Percentiles rank a stretch among this genome's conserved stretches.
phyloP scores from a whole-genome alignment of 1,140 invertebrate genomes.

The Melitaea cinxia region DNA sequence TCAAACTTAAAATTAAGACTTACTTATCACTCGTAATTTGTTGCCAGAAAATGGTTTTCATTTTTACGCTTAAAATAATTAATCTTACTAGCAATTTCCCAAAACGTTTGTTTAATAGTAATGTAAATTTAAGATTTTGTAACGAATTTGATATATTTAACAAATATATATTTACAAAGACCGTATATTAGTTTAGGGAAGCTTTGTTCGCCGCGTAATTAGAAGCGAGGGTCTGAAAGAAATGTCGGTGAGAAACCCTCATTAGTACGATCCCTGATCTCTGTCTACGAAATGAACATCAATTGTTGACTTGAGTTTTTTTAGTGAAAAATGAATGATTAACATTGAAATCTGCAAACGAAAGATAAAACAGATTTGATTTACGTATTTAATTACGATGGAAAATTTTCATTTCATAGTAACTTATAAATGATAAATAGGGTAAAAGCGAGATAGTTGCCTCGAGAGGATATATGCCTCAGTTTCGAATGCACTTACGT shows the following conservation, averaged over 20 bases:
- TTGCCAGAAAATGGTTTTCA: too few species aligned
- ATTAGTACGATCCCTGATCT: slow-evolving; percentile 39
- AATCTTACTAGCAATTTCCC: too few species aligned
- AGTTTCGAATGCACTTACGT: too few species aligned
- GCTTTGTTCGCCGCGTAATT: slow-evolving; percentile 46
- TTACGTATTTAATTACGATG: too few species aligned
- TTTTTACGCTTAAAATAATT: too few species aligned
- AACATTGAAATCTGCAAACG: background rate
- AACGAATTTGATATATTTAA: slow-evolving; percentile 8
- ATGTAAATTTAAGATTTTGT: background rate
- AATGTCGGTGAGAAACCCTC: slow-evolving; percentile 42
- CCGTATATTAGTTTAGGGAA: slow-evolving; percentile 44
- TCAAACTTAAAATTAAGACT: too few species aligned
- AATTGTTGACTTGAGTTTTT: slow-evolving; percentile 27
- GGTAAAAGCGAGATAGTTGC: too few species aligned
- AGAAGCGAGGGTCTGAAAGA: slow-evolving; percentile 43
- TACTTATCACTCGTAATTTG: too few species aligned
- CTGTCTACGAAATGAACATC: slow-evolving; percentile 28
- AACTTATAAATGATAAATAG: too few species aligned
- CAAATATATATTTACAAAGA: slow-evolving; percentile 13
- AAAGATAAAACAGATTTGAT: background rate
- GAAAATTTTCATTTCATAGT: too few species aligned
- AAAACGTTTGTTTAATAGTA: background rate
- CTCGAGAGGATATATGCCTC: too few species aligned
- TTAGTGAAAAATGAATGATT: slow-evolving; percentile 12